Evolutionary conservation across 2,113 vertebrate species (phyloP).

Genomic region (Pao palembangensis): DNA sequence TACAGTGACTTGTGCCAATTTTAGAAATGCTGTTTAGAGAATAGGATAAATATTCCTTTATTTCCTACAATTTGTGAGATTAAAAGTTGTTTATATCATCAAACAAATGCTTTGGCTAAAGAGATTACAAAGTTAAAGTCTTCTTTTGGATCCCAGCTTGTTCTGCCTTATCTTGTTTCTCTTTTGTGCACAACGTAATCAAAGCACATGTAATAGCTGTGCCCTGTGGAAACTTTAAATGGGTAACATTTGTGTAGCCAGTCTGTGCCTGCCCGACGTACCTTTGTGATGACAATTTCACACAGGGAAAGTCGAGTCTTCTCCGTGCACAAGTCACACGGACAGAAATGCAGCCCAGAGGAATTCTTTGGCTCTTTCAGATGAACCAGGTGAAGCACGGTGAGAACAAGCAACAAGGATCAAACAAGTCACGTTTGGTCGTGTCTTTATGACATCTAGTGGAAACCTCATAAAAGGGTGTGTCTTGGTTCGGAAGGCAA

Average conservation of each 20-base stretch:
- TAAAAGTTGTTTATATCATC: no score
- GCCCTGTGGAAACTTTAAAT: slow-evolving; percentile 57
- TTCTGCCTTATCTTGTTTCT: slow-evolving; percentile 15
- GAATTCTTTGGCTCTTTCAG: slow-evolving; percentile 55
- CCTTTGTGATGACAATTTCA: slow-evolving; percentile 51
- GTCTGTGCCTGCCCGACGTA: slow-evolving; percentile 67
- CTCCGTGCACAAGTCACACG: slow-evolving; percentile 31
- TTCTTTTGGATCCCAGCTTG: neutral
- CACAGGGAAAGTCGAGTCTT: slow-evolving; percentile 45
- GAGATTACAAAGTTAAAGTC: neutral
- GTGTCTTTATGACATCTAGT: slow-evolving; percentile 22
- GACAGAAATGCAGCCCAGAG: slow-evolving; percentile 25
- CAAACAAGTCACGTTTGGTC: slow-evolving; percentile 27
- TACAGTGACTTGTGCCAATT: no score
- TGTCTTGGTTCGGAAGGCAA: slow-evolving; percentile 26
- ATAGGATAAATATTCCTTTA: no score
- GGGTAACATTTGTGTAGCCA: slow-evolving; percentile 54
- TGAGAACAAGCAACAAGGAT: slow-evolving; percentile 23
- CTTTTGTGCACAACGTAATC: slow-evolving; percentile 31
- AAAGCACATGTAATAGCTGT: slow-evolving; percentile 48
- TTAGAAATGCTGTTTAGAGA: no score
- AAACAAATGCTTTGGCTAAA: neutral
- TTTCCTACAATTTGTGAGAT: no score
- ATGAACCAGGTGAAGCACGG: slow-evolving; percentile 48
- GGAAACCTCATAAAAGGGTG: slow-evolving; percentile 28